Evolutionary conservation across 2,797 vertebrate species (phyloP).

Genomic region (Enteromius fasciolatus): DNA sequence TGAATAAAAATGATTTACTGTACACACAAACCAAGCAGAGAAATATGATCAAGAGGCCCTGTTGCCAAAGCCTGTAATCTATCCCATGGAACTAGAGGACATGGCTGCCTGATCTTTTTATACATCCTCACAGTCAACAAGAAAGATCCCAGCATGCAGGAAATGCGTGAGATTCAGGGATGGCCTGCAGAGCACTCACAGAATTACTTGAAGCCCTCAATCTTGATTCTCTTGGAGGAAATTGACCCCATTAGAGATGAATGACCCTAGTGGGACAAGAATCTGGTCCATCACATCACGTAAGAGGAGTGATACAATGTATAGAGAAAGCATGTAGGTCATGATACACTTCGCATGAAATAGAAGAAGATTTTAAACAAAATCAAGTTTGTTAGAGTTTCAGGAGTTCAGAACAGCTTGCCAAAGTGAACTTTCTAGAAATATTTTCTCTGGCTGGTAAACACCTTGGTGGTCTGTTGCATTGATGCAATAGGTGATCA

Average conservation of each 20-base stretch:
- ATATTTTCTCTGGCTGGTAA: background rate
- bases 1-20: conserved; percentile 40
- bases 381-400: background rate
- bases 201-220: conserved; percentile 74
- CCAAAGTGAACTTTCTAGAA: background rate
- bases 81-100: conserved; percentile 37
- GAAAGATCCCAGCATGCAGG: conserved; percentile 50
- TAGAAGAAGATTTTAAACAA: background rate
- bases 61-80: conserved; percentile 44
- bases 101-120: conserved; percentile 44
- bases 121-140: conserved; percentile 47
- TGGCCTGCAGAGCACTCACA: conserved; percentile 55
- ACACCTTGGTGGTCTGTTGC: background rate
- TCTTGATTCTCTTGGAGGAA: conserved; percentile 68
- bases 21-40: conserved; percentile 30
- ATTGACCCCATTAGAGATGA: conserved; percentile 55
- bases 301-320: background rate
- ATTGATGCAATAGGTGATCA: background rate
- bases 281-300: background rate
- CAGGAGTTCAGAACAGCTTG: background rate
- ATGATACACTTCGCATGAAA: background rate
- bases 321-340: background rate
- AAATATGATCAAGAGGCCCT: conserved; percentile 36
- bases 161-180: conserved; percentile 62
- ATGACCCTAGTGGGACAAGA: background rate